phyloP scores from a whole-genome alignment of 2,888 invertebrate species.

The Aphidoletes aphidimyza region DNA sequence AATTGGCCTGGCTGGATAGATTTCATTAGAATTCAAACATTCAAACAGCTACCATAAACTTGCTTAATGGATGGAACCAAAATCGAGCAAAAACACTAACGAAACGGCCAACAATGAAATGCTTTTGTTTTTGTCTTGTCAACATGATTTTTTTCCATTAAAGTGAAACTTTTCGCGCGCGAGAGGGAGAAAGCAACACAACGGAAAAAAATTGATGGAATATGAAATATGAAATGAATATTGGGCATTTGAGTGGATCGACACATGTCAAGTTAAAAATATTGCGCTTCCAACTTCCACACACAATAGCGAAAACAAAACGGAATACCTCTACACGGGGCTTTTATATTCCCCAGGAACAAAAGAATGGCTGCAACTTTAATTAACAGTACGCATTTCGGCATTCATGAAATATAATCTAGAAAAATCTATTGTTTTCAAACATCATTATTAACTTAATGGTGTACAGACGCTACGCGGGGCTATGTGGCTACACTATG shows the following conservation, averaged over 20 bases:
- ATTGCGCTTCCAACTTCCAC: too few relatives aligned
- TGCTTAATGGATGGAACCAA: too few relatives aligned
- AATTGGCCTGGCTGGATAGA: too few relatives aligned
- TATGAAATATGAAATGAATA: neutral
- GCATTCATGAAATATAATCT: neutral
- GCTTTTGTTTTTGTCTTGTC: neutral
- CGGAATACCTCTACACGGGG: neutral
- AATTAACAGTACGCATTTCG: neutral
- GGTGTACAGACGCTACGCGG: neutral
- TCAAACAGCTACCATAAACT: too few relatives aligned
- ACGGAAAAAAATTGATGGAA: neutral
- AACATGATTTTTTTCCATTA: neutral
- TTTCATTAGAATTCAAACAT: too few relatives aligned
- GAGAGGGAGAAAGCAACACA: too few relatives aligned
- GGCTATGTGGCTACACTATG: neutral
- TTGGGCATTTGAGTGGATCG: neutral
- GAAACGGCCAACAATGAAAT: neutral
- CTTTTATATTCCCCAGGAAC: neutral
- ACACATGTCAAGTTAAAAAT: too few relatives aligned
- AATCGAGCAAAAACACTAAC: neutral
- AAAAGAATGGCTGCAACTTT: neutral
- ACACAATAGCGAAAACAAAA: neutral
- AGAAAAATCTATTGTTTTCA: slow-evolving; percentile 1
- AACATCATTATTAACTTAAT: slow-evolving; percentile 18
- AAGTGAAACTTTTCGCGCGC: neutral